A percentile compares a stretch with the other conserved stretches of the same genome.
Conservation (phyloP, 2,113 vertebrate species). For the Callospermophilus lateralis region DNA sequence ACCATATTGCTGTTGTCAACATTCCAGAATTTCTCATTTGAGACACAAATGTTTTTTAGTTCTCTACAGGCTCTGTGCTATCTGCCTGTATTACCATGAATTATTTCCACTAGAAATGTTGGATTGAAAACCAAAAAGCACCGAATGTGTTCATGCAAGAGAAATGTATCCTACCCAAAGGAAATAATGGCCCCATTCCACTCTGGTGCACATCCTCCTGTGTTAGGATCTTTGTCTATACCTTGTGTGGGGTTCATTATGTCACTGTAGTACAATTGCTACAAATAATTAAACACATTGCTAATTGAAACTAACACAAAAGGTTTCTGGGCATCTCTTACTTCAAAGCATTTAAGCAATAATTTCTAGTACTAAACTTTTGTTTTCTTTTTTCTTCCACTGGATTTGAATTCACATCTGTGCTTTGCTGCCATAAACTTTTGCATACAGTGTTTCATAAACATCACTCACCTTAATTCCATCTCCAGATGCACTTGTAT, state of each 20-base stretch:
- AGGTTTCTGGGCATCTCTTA: background rate
- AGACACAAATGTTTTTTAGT: constrained; percentile 76
- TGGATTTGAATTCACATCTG: background rate
- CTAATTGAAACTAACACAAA: constrained; percentile 29
- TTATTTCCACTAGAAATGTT: constrained; percentile 78
- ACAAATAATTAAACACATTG: constrained; percentile 65
- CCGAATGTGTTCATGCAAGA: constrained; percentile 62
- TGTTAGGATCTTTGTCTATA: constrained; percentile 34
- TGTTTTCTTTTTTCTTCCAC: background rate
- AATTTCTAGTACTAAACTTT: background rate
- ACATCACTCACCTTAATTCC: background rate
- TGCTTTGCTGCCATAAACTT: background rate
- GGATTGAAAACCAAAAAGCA: constrained; percentile 66
- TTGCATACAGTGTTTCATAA: background rate
- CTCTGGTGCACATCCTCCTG: background rate
- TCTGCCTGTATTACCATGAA: constrained; percentile 79
- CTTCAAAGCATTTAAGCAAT: background rate
- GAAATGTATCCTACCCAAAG: constrained; percentile 65
- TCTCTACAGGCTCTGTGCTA: constrained; percentile 57
- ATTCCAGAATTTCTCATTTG: constrained; percentile 70
- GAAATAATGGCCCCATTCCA: constrained; percentile 69
- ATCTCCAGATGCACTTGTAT: background rate
- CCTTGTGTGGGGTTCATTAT: background rate
- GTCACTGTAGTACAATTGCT: constrained; percentile 9
- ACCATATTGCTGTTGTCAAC: constrained; percentile 65